These are phyloP conservation scores for Limnothrissa miodon DNA, from an alignment of 2,113 vertebrate genomes.

Conservation along the genomic window DNA sequence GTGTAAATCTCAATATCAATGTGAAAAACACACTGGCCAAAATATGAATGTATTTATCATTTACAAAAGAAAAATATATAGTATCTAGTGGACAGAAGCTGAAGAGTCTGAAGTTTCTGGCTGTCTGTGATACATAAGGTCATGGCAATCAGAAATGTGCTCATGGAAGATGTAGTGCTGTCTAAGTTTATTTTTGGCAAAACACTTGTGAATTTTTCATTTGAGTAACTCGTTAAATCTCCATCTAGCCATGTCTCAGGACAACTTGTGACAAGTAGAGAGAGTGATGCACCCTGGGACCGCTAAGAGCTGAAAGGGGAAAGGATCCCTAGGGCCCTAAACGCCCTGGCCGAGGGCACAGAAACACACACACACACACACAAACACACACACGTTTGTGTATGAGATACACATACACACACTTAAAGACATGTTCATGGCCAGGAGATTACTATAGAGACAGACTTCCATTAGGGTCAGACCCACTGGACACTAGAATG, in stretches of 20 bases:
- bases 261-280: background rate
- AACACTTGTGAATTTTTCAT: background rate
- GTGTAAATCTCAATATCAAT: background rate
- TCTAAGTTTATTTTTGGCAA: constrained; percentile 13
- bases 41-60: background rate
- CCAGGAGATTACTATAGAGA: background rate
- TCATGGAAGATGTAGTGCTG: constrained; percentile 9
- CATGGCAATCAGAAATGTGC: background rate
- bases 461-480: background rate
- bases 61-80: background rate
- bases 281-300: constrained; percentile 27
- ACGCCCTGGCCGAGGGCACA: constrained; percentile 49
- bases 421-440: background rate
- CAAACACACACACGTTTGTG: background rate
- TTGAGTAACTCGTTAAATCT: background rate
- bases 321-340: constrained; percentile 48
- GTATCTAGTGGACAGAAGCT: background rate
- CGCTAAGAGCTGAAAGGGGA: constrained; percentile 32
- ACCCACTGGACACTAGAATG: background rate
- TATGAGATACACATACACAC: background rate
- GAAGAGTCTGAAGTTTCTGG: background rate
- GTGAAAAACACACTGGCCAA: background rate
- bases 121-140: background rate
- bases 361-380: background rate
- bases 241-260: background rate